Percentiles rank a stretch among this genome's conserved stretches.
Evolutionary conservation across 2,113 vertebrate genomes (phyloP).

Genomic region (Campylorhamphus procurvoides): DNA sequence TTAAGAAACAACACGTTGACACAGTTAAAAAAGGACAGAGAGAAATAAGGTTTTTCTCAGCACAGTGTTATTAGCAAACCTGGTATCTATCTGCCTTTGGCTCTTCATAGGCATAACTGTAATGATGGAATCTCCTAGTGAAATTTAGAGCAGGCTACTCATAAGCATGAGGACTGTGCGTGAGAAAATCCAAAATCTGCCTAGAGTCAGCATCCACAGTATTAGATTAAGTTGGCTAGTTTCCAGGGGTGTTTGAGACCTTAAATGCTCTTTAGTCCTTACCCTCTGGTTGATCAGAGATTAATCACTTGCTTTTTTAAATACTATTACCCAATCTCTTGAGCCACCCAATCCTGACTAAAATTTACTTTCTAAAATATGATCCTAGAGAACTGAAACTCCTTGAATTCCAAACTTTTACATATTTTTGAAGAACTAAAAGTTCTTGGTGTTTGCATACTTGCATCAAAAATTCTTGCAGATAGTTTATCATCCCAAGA

Average conservation of each 20-base stretch:
- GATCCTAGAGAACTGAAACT: not conserved
- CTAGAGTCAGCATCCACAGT: not conserved
- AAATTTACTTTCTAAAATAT: constrained; percentile 50
- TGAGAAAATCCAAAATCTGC: constrained; percentile 6
- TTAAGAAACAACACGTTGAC: not conserved
- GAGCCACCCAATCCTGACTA: constrained; percentile 36
- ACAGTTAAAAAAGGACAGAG: not conserved
- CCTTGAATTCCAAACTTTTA: not conserved
- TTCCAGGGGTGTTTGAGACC: constrained; percentile 45
- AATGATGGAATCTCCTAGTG: not conserved
- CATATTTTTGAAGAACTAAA: not conserved
- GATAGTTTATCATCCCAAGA: not conserved
- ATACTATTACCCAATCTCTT: constrained; percentile 55
- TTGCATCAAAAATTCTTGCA: not conserved
- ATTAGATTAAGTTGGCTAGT: constrained; percentile 32
- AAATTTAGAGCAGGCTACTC: not conserved
- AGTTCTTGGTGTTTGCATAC: not conserved
- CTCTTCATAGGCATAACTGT: not conserved
- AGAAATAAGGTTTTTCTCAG: not conserved
- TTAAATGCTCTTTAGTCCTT: constrained; percentile 63
- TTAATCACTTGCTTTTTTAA: constrained; percentile 63
- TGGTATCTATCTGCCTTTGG: not conserved
- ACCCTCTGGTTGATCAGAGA: constrained; percentile 48
- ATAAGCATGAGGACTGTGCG: not conserved
- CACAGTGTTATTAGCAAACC: not conserved